Percentiles rank a stretch among this genome's conserved stretches.
Conservation (phyloP, 92 coral and sea anemone species). For the Porites evermanni region DNA sequence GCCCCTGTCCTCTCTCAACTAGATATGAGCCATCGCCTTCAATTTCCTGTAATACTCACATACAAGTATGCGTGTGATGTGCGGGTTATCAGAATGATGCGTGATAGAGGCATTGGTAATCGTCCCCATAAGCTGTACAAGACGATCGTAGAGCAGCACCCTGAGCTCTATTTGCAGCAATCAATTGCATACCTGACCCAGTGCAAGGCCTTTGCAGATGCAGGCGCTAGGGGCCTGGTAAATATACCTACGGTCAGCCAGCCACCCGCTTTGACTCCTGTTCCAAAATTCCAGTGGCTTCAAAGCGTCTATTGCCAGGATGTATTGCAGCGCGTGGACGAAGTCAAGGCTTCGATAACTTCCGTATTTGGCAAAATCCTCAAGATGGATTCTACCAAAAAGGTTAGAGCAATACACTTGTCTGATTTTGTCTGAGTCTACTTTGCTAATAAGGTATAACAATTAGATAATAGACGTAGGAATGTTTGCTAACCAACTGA, state of each 20-base stretch:
- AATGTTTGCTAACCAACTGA: too few relatives aligned
- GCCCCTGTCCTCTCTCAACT: constrained; percentile 31
- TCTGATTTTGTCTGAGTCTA: not conserved
- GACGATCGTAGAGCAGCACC: constrained; percentile 36
- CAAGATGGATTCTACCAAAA: constrained; percentile 59
- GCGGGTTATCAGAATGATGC: constrained; percentile 40
- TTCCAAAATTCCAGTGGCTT: constrained; percentile 53
- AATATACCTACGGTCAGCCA: not conserved
- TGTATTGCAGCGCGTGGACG: constrained; percentile 38
- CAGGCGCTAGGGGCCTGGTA: not conserved
- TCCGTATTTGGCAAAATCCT: constrained; percentile 46
- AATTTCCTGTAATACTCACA: constrained; percentile 33
- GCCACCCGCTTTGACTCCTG: constrained; percentile 40
- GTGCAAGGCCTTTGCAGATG: constrained; percentile 23
- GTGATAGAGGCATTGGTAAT: constrained; percentile 35
- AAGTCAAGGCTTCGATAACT: constrained; percentile 55
- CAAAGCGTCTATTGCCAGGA: constrained; percentile 51
- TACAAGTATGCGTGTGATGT: constrained; percentile 50
- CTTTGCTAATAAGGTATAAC: not conserved
- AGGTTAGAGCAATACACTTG: constrained; percentile 17
- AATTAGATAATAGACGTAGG: too few relatives aligned
- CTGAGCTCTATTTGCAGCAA: constrained; percentile 33
- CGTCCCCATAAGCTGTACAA: constrained; percentile 16
- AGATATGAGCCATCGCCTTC: constrained; percentile 34
- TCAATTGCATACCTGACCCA: constrained; percentile 27